phyloP scores from a whole-genome alignment of 2,888 invertebrate species.

The Agriotes lineatus region DNA sequence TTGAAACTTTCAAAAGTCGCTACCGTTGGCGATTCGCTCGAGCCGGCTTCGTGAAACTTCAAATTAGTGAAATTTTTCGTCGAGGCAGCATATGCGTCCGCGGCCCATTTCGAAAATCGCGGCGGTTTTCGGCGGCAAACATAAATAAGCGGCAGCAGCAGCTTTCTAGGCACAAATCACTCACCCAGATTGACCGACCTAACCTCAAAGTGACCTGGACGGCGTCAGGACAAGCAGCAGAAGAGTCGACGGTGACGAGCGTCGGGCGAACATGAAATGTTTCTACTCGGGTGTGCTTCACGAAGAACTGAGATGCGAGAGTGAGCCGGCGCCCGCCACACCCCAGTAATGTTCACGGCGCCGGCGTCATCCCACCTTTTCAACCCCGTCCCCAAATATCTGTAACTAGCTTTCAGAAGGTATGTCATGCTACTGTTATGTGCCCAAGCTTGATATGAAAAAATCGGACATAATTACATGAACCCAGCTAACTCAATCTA shows the following conservation, averaged over 20 bases:
- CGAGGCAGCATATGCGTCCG: not conserved
- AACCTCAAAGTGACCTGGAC: slow-evolving; percentile 43
- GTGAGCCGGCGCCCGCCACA: slow-evolving; percentile 64
- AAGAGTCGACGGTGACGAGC: slow-evolving; percentile 36
- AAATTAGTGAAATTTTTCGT: too few relatives aligned
- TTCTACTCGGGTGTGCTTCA: slow-evolving; percentile 57
- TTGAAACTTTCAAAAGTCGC: slow-evolving; percentile 30
- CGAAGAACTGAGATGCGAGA: slow-evolving; percentile 63
- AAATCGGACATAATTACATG: too few relatives aligned
- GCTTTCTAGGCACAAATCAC: slow-evolving; percentile 29
- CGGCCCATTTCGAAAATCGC: not conserved
- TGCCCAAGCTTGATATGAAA: slow-evolving; percentile 26
- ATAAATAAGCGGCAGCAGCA: not conserved
- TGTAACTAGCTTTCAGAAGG: slow-evolving; percentile 41
- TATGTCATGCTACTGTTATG: slow-evolving; percentile 40
- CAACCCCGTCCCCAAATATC: slow-evolving; percentile 44
- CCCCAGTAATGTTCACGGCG: slow-evolving; percentile 62
- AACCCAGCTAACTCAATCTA: too few relatives aligned
- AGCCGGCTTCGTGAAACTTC: too few relatives aligned
- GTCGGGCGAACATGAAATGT: slow-evolving; percentile 45
- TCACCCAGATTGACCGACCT: slow-evolving; percentile 41
- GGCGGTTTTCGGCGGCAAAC: not conserved
- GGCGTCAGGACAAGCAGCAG: slow-evolving; percentile 23
- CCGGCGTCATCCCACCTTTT: slow-evolving; percentile 60
- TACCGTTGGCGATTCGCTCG: too few relatives aligned